Conservation (phyloP, 2,888 invertebrate genomes). For the Acronicta aceris region DNA sequence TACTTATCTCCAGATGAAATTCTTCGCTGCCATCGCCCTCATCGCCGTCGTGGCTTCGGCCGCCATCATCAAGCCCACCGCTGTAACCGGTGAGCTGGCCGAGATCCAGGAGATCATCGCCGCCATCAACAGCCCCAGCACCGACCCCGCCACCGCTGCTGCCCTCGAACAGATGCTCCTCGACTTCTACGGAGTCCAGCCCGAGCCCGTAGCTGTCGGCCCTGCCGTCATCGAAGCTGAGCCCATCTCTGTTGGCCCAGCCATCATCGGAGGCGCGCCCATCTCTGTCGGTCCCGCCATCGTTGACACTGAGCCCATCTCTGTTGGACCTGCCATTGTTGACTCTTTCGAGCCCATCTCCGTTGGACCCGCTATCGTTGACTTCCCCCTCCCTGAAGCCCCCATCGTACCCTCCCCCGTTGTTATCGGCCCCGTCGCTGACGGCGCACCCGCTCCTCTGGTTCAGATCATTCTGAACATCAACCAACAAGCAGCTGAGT, state of each 20-base stretch:
- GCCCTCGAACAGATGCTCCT: conserved; percentile 53
- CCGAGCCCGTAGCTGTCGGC: conserved; percentile 34
- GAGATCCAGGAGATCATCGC: conserved; percentile 68
- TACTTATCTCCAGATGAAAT: conserved; percentile 70
- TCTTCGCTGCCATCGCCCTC: conserved; percentile 71
- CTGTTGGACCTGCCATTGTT: conserved; percentile 30
- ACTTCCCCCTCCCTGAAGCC: conserved; percentile 47
- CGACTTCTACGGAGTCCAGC: conserved; percentile 30
- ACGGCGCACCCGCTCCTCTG: conserved; percentile 46
- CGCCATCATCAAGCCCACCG: conserved; percentile 54
- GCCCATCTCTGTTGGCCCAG: conserved; percentile 49
- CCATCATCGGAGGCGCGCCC: conserved; percentile 29
- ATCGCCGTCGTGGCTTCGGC: conserved; percentile 74
- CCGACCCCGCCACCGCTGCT: conserved; percentile 71
- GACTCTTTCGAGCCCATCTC: conserved; percentile 34
- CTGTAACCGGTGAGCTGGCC: conserved; percentile 45
- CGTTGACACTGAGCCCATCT: conserved; percentile 43
- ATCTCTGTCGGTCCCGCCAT: conserved; percentile 46
- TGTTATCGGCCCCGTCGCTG: conserved; percentile 26
- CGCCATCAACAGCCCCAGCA: conserved; percentile 74
- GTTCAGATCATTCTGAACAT: conserved; percentile 68
- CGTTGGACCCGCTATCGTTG: conserved; percentile 50
- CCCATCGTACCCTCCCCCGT: conserved; percentile 17
- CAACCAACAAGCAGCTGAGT: conserved; percentile 48
- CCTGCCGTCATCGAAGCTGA: conserved; percentile 40